Percentiles rank a stretch among this genome's conserved stretches.
These are phyloP conservation scores for Yponomeuta cagnagella DNA, from an alignment of 2,888 invertebrate species.

Conservation along the genomic window DNA sequence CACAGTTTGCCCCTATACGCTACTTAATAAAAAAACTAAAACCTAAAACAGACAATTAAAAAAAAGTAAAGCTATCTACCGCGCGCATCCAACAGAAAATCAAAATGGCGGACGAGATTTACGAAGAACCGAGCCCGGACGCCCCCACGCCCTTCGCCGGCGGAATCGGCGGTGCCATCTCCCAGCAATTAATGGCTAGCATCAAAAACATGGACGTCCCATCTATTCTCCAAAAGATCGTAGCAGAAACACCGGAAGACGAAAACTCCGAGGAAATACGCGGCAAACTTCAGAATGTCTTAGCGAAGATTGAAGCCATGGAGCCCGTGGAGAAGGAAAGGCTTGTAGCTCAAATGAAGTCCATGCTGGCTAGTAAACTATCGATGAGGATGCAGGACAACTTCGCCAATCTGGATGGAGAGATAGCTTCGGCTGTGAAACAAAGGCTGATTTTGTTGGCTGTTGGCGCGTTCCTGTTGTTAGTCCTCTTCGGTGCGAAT, in stretches of 20 bases:
- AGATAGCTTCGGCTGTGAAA: constrained; percentile 42
- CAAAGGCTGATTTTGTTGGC: constrained; percentile 42
- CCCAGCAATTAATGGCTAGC: constrained; percentile 46
- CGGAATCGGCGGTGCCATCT: constrained; percentile 40
- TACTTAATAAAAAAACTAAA: not conserved
- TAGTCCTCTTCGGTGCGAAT: constrained; percentile 30
- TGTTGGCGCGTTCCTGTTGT: constrained; percentile 31
- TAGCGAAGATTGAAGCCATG: constrained; percentile 39
- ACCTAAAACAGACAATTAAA: not conserved
- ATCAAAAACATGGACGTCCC: constrained; percentile 53
- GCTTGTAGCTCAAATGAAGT: constrained; percentile 51
- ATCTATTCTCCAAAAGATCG: constrained; percentile 48
- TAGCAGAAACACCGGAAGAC: constrained; percentile 41
- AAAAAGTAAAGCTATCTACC: not conserved
- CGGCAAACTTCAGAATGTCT: constrained; percentile 43
- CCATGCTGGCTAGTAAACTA: constrained; percentile 45
- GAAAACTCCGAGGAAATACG: constrained; percentile 45
- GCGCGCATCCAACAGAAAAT: constrained; percentile 1
- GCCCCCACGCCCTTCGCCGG: constrained; percentile 24
- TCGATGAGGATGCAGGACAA: constrained; percentile 43
- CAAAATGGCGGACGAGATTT: constrained; percentile 34
- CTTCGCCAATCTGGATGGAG: constrained; percentile 44
- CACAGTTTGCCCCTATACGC: too few relatives aligned
- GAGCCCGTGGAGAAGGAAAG: constrained; percentile 43
- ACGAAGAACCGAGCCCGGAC: constrained; percentile 24